phyloP scores from a whole-genome alignment of 2,797 vertebrate species.

The Antrozous pallidus region DNA sequence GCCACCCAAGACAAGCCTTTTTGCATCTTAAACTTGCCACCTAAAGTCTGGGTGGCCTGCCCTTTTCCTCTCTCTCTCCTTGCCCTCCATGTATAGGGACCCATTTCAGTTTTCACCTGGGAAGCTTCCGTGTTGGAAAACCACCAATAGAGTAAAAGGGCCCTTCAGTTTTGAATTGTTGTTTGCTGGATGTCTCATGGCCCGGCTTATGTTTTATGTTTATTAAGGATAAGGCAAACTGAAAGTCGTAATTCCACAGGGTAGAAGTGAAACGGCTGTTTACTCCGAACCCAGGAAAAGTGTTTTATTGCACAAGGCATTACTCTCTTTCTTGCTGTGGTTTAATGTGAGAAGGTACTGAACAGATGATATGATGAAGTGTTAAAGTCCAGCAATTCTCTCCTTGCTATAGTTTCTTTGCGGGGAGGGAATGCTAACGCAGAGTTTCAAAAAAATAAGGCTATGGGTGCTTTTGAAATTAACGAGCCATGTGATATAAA shows the following conservation, averaged over 20 bases:
- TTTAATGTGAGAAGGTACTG: neutral
- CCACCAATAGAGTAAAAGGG: neutral
- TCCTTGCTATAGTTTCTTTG: neutral
- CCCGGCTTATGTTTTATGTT: neutral
- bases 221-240: conserved; percentile 24
- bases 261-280: neutral
- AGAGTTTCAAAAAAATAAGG: conserved; percentile 25
- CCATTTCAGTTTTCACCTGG: neutral
- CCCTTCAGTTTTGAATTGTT: neutral
- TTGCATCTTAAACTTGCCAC: neutral
- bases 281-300: neutral
- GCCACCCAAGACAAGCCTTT: neutral
- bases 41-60: rapidly evolving
- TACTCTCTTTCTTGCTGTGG: neutral
- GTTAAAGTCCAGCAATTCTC: neutral
- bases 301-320: neutral
- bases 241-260: neutral
- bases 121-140: neutral
- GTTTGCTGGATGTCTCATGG: neutral
- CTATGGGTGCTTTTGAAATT: conserved; percentile 18
- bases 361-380: neutral
- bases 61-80: no score
- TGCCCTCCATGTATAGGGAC: rapidly evolving
- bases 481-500: conserved; percentile 25
- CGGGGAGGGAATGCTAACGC: neutral